Evolutionary conservation across 2,797 vertebrate species (phyloP).

Genomic region (Chromis chromis): DNA sequence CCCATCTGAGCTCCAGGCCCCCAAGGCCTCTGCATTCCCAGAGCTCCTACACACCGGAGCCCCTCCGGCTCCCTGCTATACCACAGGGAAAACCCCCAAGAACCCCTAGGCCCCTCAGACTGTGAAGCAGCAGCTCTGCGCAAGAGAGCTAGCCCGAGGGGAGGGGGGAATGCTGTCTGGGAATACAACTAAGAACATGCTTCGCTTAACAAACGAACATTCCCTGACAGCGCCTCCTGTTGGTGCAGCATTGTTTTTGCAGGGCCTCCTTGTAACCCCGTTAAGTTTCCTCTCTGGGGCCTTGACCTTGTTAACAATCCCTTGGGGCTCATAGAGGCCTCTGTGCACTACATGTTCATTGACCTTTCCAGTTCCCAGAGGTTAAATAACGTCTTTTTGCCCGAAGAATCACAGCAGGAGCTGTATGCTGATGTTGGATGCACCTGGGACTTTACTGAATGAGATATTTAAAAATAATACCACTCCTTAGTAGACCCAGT

Average conservation of each 20-base stretch:
- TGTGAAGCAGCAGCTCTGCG: slow-evolving; percentile 76
- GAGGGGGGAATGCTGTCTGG: slow-evolving; percentile 70
- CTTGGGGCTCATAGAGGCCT: slow-evolving; percentile 65
- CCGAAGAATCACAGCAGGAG: slow-evolving; percentile 55
- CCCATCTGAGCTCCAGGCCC: slow-evolving; percentile 85
- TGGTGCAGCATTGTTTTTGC: slow-evolving; percentile 65
- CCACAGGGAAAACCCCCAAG: slow-evolving; percentile 82
- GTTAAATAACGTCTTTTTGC: slow-evolving; percentile 72
- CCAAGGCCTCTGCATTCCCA: slow-evolving; percentile 81
- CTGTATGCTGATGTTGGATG: slow-evolving; percentile 42
- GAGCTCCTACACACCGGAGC: slow-evolving; percentile 77
- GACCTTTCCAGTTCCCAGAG: slow-evolving; percentile 75
- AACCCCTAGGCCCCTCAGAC: slow-evolving; percentile 80
- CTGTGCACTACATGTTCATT: slow-evolving; percentile 72
- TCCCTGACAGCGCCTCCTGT: slow-evolving; percentile 76
- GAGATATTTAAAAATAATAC: slow-evolving; percentile 56
- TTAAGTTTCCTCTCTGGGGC: slow-evolving; percentile 74
- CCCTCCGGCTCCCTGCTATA: slow-evolving; percentile 76
- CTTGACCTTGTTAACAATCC: slow-evolving; percentile 80
- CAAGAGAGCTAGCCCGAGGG: slow-evolving; percentile 70
- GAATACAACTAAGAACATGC: slow-evolving; percentile 80
- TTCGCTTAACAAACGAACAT: slow-evolving; percentile 67
- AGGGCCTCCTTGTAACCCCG: slow-evolving; percentile 62
- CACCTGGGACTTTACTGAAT: slow-evolving; percentile 63
- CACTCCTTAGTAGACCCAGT: slow-evolving; percentile 61